Evolutionary conservation across 2,888 invertebrate genomes (phyloP).

Genomic region (Pheosia gnoma): DNA sequence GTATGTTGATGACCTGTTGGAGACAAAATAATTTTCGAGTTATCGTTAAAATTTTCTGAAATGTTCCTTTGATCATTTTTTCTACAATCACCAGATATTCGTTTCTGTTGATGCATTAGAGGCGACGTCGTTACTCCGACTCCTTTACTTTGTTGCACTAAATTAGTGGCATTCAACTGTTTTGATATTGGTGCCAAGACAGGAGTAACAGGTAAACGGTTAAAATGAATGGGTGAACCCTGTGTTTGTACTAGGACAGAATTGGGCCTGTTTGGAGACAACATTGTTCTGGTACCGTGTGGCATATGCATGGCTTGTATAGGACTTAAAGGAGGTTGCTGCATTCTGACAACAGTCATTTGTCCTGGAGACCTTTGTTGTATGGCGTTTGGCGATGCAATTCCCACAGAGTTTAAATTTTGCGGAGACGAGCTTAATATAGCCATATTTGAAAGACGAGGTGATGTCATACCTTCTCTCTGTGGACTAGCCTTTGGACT

Average conservation of each 20-base stretch:
- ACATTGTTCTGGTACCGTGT: constrained; percentile 67
- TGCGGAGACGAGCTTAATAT: constrained; percentile 70
- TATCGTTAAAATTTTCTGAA: constrained; percentile 58
- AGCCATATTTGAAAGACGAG: constrained; percentile 70
- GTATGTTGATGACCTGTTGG: constrained; percentile 65
- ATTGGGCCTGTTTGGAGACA: constrained; percentile 75
- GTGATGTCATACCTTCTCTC: constrained; percentile 66
- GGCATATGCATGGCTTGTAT: constrained; percentile 74
- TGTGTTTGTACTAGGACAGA: constrained; percentile 78
- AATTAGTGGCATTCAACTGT: constrained; percentile 79
- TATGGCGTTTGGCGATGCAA: constrained; percentile 68
- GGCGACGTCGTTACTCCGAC: constrained; percentile 53
- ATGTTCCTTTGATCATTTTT: constrained; percentile 59
- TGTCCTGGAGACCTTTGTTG: constrained; percentile 75
- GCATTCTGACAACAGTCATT: constrained; percentile 81
- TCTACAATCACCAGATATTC: constrained; percentile 60
- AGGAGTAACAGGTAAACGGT: constrained; percentile 84
- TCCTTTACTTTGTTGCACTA: constrained; percentile 68
- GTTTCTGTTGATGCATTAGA: constrained; percentile 68
- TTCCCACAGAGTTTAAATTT: constrained; percentile 62
- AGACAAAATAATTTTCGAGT: constrained; percentile 73
- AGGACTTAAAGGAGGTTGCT: constrained; percentile 76
- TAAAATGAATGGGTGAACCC: constrained; percentile 76
- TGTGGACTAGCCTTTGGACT: constrained; percentile 73
- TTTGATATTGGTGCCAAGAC: constrained; percentile 84